Percentiles rank a stretch among this genome's conserved stretches.
Evolutionary conservation across 2,797 vertebrate genomes (phyloP).

Genomic region (Spinibarbus caldwelli): DNA sequence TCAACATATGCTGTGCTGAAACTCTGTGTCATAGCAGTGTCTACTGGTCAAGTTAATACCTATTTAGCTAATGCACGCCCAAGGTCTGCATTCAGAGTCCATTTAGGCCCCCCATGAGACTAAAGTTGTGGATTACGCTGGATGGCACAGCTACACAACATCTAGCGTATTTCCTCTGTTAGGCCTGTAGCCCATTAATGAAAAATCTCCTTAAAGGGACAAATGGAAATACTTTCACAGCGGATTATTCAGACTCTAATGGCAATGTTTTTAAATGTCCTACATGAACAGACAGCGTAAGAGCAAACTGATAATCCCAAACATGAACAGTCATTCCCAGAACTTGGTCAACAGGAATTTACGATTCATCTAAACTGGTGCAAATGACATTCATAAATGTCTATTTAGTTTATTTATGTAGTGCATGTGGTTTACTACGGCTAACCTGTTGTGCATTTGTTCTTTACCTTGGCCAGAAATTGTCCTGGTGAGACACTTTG

Average conservation of each 20-base stretch:
- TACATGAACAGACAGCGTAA: slow-evolving; percentile 59
- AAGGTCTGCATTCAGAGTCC: slow-evolving; percentile 54
- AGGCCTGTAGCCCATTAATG: slow-evolving; percentile 79
- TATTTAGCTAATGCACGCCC: slow-evolving; percentile 75
- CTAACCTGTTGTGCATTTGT: not conserved
- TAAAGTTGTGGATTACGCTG: slow-evolving; percentile 63
- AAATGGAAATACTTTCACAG: slow-evolving; percentile 77
- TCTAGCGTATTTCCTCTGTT: slow-evolving; percentile 63
- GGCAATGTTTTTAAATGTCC: slow-evolving; percentile 72
- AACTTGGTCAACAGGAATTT: slow-evolving; percentile 51
- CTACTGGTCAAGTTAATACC: slow-evolving; percentile 74
- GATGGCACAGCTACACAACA: slow-evolving; percentile 54
- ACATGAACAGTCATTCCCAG: slow-evolving; percentile 71
- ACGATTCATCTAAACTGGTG: not conserved
- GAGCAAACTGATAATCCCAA: slow-evolving; percentile 76
- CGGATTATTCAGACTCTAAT: slow-evolving; percentile 81
- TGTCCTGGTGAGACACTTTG: slow-evolving; percentile 59
- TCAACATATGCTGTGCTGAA: slow-evolving; percentile 78
- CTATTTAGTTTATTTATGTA: not conserved
- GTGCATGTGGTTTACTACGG: not conserved
- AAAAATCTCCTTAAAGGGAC: slow-evolving; percentile 81
- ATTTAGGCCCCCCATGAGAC: slow-evolving; percentile 55
- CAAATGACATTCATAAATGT: slow-evolving; percentile 48
- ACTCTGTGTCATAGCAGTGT: slow-evolving; percentile 65
- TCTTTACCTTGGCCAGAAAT: not conserved